Percentiles rank a stretch among this genome's conserved stretches.
These are phyloP conservation scores for Drosophila anomalata DNA, from an alignment of 2,888 invertebrate species.

Conservation along the genomic window DNA sequence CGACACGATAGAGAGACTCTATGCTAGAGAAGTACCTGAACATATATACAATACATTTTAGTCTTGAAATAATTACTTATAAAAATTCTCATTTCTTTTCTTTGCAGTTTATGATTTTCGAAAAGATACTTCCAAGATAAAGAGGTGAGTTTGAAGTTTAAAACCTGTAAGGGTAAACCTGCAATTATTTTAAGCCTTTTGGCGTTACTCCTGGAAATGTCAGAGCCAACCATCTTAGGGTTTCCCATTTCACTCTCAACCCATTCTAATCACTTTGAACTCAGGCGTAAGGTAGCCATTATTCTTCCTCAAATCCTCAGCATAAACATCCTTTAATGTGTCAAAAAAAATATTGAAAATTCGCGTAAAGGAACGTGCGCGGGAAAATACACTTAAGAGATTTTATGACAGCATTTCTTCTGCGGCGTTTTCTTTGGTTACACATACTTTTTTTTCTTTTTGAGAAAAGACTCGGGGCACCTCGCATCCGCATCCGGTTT, in stretches of 20 bases:
- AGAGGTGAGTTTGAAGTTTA: slow-evolving; percentile 22
- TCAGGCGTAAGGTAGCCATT: slow-evolving; percentile 1
- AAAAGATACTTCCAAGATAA: slow-evolving; percentile 10
- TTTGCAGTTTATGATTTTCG: slow-evolving; percentile 33
- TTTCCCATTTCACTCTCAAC: slow-evolving; percentile 5
- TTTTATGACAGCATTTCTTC: slow-evolving; percentile 64
- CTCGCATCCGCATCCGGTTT: slow-evolving; percentile 4
- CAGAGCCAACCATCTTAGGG: slow-evolving; percentile 35
- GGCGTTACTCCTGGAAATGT: slow-evolving; percentile 1
- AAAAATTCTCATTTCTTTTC: slow-evolving; percentile 4
- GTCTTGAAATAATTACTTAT: not conserved
- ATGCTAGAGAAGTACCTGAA: not conserved
- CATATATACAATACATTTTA: not conserved
- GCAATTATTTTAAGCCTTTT: slow-evolving; percentile 4
- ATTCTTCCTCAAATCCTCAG: slow-evolving; percentile 34
- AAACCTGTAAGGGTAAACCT: not conserved
- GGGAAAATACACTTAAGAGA: slow-evolving; percentile 65
- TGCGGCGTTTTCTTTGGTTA: slow-evolving; percentile 1
- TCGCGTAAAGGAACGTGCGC: slow-evolving; percentile 19
- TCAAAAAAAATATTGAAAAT: slow-evolving; percentile 34
- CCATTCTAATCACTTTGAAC: slow-evolving; percentile 8
- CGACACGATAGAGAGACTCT: not conserved
- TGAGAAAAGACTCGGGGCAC: slow-evolving; percentile 24
- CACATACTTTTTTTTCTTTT: slow-evolving; percentile 46
- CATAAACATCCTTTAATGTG: slow-evolving; percentile 57